Evolutionary conservation across 1,140 invertebrate genomes (phyloP).

Genomic region (Micrasema minimum): DNA sequence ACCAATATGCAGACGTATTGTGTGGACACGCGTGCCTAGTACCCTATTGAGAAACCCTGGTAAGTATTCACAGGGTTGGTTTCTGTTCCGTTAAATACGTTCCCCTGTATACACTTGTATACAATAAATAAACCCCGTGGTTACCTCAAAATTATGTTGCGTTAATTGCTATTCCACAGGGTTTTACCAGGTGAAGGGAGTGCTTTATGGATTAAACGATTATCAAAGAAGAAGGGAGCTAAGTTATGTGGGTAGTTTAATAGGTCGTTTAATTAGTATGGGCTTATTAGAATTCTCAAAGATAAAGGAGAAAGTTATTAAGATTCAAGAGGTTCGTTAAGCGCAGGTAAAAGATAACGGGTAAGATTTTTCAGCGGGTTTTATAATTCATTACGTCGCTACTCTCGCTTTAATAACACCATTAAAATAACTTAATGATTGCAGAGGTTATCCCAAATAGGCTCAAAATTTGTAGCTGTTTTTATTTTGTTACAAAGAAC

Average conservation of each 20-base stretch:
- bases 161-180: slow-evolving; percentile 41
- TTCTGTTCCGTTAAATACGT: too few species aligned
- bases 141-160: slow-evolving; percentile 48
- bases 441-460: too few species aligned
- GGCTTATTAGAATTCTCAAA: slow-evolving; percentile 24
- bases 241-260: slow-evolving; percentile 32
- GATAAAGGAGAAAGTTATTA: slow-evolving; percentile 13
- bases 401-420: too few species aligned
- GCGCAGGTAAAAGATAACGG: neutral
- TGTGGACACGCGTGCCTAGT: too few species aligned
- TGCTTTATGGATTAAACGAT: slow-evolving; percentile 46
- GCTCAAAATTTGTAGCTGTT: too few species aligned
- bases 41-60: too few species aligned
- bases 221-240: slow-evolving; percentile 35
- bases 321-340: slow-evolving; percentile 4
- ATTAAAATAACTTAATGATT: too few species aligned
- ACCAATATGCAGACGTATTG: too few species aligned
- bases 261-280: slow-evolving; percentile 29
- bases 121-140: slow-evolving; percentile 50
- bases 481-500: too few species aligned
- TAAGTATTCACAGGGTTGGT: too few species aligned
- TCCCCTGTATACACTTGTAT: neutral
- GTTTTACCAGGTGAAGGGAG: slow-evolving; percentile 15
- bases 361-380: neutral
- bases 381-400: neutral